Evolutionary conservation across 1,140 invertebrate species (phyloP), one percentile per base, ranked within the genome.

Genomic region (Idris sp.): DNA sequence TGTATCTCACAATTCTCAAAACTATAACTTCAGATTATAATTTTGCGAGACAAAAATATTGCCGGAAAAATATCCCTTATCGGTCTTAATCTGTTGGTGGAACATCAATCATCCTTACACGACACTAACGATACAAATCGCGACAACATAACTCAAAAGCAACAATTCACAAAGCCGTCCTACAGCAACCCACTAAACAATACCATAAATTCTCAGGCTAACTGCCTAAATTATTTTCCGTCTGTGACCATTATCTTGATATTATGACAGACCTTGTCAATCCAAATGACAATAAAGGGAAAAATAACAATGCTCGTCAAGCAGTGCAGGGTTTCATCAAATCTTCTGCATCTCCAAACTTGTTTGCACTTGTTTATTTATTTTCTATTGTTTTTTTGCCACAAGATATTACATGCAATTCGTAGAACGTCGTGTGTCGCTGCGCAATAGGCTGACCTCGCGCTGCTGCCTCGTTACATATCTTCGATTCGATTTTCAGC

Each of bases 71-170:
- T 33, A 33, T 11, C 30, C 6, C 19, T 44, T 22, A 41, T 25
- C 6, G 19, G 0, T 41, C 18, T 8, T 35, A 19, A 49, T 62
- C 48, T 54, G 11, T 8, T 16, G 13, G 33, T 15, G 6, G 10
- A 31, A 11, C 41, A 68, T 68, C 64, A 48, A 58, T 68, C 64
- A 68, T 49, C 14, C 18, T 49, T 51, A 58, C 26, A 11, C 44
- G 53, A 68, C 64, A 49, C 44, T 51, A 65, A 65, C 61, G 61
- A 65, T 65, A 68, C 64, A 58, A 49, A 53, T 68, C 64, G 30
- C 30, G 25, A 44, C 64, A 28, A 22, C 30, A 68, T 68, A 68
- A 68, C 64, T 68, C 51, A 68, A 68, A 68, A 68, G 31, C 16
- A 51, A 59, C 64, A 38, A 44, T 58, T 44, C 38, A 30, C 38